Evolutionary conservation across 1,140 invertebrate species (phyloP), one percentile per base, ranked within the genome.

Genomic region (Scylla paramamosain): DNA sequence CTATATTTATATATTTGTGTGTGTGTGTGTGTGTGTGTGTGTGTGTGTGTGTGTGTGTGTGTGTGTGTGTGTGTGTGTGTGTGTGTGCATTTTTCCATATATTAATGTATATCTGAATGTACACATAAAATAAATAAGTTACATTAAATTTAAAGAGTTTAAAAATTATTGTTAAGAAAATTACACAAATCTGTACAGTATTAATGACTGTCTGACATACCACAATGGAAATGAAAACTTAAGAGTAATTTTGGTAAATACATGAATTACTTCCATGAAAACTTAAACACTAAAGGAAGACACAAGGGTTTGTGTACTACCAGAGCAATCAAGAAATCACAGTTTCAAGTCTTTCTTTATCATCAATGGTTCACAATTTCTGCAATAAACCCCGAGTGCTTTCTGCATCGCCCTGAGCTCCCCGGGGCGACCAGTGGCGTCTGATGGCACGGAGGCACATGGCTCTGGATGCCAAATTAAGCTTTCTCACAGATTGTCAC

Each of bases 261-360:
- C 90, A 91, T 95, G 48, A 90, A 92, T 67, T 84, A 91, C 84
- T 77, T 52, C 87, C 32, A 77, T 93, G 94, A 48, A 48, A 96
- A 96, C 96, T 93, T 83, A 92, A 93, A 91, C 52, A 82, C 87
- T 88, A 59, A 95, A 93, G 94, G 95, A 96, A 94, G 94, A 91
- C 90, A 94, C 87, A 95, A 96, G 84, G 96, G 95, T 89, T 90
- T 52, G 20, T 95, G 84, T 84, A 94, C 45, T 96, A 96, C 93
- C 93, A 94, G 86, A 67, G 90, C 39, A 87, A 93, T 28, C 88
- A 92, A 84, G 82, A 95, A 95, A 93, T 93, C 93, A 95, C 92
- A 93, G 92, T 32, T 93, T 90, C 89, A 25, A 92, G 90, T 52
- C 82, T 48, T 52, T 82, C 86, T 67, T 90, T 90, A 48, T 84